Conservation (phyloP, 23 tunicate species). For the Clavelina lepadiformis region DNA sequence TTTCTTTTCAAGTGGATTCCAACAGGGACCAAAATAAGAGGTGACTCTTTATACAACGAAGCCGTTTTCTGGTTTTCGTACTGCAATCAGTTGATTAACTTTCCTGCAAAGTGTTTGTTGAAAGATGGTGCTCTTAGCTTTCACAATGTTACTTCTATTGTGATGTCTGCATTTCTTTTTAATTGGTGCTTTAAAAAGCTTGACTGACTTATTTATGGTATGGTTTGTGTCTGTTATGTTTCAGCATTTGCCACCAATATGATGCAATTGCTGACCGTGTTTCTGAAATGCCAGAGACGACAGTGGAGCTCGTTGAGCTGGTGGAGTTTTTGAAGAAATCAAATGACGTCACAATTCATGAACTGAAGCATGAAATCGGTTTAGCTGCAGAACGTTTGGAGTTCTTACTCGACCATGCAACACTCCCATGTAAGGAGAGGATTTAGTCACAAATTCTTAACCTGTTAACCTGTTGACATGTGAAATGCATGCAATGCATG, state of each 20-base stretch:
- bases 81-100: no score
- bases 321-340: slow-evolving; percentile 60
- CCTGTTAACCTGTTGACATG: no score
- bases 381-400: slow-evolving; percentile 67
- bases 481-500: no score
- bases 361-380: slow-evolving; percentile 62
- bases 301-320: slow-evolving; percentile 84
- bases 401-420: slow-evolving; percentile 84
- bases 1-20: slow-evolving; percentile 46
- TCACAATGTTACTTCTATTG: no score
- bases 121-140: no score
- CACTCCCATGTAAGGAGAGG: slow-evolving; percentile 79
- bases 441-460: no score
- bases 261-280: slow-evolving; percentile 87
- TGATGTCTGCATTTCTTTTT: no score
- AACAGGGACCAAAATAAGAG: slow-evolving; percentile 85
- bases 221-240: slow-evolving; percentile 2
- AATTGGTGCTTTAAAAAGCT: background rate
- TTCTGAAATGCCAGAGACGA: slow-evolving; percentile 82
- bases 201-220: background rate
- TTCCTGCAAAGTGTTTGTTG: no score
- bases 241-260: slow-evolving; percentile 78
- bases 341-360: slow-evolving; percentile 60
- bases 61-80: no score
- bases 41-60: no score